Conservation (phyloP, 92 coral and sea anemone species). For the Pocillopora meandrina region DNA sequence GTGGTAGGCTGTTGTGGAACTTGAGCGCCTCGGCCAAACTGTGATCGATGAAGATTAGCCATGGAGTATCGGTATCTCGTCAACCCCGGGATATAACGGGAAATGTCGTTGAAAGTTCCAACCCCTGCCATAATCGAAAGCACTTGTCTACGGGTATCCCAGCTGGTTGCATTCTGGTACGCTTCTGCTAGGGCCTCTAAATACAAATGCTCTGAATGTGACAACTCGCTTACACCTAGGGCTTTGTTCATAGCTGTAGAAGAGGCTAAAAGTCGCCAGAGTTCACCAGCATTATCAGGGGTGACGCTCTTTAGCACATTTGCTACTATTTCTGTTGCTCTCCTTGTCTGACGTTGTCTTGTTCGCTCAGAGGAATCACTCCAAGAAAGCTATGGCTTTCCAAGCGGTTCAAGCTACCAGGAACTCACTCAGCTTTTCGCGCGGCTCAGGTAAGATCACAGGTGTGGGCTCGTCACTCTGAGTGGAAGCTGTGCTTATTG, state of each 20-base stretch:
- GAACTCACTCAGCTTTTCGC: constrained; percentile 23
- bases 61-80: constrained; percentile 48
- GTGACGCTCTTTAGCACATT: constrained; percentile 21
- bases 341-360: not conserved
- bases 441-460: not conserved
- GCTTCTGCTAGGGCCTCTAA: constrained; percentile 51
- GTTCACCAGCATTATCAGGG: constrained; percentile 29
- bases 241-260: constrained; percentile 44
- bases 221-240: constrained; percentile 29
- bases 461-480: constrained; percentile 15
- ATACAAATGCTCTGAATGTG: constrained; percentile 27
- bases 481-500: constrained; percentile 11
- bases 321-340: constrained; percentile 16
- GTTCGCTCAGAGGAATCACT: not conserved
- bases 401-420: constrained; percentile 36
- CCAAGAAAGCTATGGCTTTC: constrained; percentile 24
- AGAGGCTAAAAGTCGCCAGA: constrained; percentile 38
- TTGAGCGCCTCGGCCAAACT: constrained; percentile 45
- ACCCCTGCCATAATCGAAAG: constrained; percentile 40
- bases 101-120: constrained; percentile 17
- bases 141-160: constrained; percentile 45
- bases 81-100: constrained; percentile 23
- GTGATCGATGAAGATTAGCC: constrained; percentile 41
- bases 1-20: constrained; percentile 25
- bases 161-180: constrained; percentile 34